Evolutionary conservation across 2,113 vertebrate genomes (phyloP), one percentile per base, ranked within the genome.

Genomic region (Grammomys dolichurus): DNA sequence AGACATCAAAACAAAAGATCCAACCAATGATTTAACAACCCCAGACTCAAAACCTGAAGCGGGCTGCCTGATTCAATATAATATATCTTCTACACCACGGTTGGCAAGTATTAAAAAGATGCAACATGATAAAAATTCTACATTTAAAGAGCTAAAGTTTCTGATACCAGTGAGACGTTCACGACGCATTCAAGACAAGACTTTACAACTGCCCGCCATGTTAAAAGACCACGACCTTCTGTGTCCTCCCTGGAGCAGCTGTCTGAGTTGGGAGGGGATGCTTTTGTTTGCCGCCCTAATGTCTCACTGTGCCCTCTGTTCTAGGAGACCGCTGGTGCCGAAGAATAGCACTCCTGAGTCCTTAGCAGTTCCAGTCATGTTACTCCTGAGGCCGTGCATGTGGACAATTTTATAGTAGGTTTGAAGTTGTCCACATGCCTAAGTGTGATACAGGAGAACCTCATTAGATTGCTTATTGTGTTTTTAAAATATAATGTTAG

Each of bases 161-260:
- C 95, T 99, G 95, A 99, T 99, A 2, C 99, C 99, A 1, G 98
- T 99, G 48, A 99, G 99, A n/a, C 99, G 99, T 19, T 99, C 99
- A 67, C 98, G 97, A 0, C 99, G 99, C 48, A 98, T 99, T 98
- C 98, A 99, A 56, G 98, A 98, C 0, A 99, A 98, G 91, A 98
- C 98, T 13, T 98, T 96, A 67, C 98, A 98, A 31, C 91, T 99
- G 75, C 98, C 98, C 0, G 86, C 98, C 5, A 98, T 98, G 98
- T 97, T 99, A 93, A 98, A 98, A 22, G 99, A 99, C 19, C 99
- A 99, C 28, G 99, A 99, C 93, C 98, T 2, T 99, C 98, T 3
- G 98, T 99, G 85, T 98, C 99, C 36, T 99, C 99, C 0, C 95
- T 99, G 94, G 99, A 99, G 3, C 99, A 99, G 94, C 98, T 99